Conservation (phyloP, 2,113 vertebrate species). For the Dendropsophus ebraccatus region DNA sequence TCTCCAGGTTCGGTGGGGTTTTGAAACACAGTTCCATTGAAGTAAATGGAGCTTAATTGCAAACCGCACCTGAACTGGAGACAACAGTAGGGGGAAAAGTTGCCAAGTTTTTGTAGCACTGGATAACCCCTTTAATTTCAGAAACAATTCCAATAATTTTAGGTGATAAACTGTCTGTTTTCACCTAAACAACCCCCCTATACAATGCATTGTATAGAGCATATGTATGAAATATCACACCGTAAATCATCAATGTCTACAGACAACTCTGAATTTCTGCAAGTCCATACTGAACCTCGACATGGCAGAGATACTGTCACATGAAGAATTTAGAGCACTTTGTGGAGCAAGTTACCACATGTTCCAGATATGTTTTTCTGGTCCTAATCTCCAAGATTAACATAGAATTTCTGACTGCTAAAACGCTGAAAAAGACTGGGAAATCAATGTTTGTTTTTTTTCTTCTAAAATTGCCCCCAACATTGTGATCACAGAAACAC, state of each 20-base stretch:
- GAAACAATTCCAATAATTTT: neutral
- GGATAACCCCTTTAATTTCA: too few relatives aligned
- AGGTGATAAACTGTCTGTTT: neutral
- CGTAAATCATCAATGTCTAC: slow-evolving; percentile 8
- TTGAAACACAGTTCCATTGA: too few relatives aligned
- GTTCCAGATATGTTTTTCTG: neutral
- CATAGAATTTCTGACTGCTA: neutral
- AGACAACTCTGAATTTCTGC: neutral
- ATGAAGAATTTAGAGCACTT: neutral
- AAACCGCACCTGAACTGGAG: too few relatives aligned
- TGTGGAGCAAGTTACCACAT: slow-evolving; percentile 11
- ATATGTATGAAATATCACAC: neutral
- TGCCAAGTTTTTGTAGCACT: too few relatives aligned
- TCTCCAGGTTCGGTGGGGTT: too few relatives aligned
- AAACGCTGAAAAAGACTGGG: neutral
- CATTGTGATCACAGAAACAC: neutral
- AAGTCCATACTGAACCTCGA: slow-evolving; percentile 8
- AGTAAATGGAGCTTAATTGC: too few relatives aligned
- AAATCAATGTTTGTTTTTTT: neutral
- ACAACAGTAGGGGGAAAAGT: too few relatives aligned
- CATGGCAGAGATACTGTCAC: neutral
- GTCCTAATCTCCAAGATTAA: neutral
- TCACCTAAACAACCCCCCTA: neutral
- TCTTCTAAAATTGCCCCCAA: neutral
- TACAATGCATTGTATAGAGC: neutral